Conservation (phyloP, 2,113 vertebrate species). For the Plectropomus leopardus region DNA sequence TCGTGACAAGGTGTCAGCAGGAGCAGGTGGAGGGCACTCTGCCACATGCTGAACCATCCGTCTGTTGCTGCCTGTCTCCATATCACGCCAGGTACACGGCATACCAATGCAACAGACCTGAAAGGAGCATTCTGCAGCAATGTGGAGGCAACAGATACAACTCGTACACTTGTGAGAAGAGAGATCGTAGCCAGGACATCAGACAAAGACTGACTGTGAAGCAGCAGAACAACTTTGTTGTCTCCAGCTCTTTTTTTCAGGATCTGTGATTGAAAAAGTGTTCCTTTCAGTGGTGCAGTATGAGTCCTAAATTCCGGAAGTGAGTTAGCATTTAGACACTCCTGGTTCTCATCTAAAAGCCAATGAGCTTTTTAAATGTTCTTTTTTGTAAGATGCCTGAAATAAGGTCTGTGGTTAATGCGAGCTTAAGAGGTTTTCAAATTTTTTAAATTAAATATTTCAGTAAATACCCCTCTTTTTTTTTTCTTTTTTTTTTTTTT, state of each 20-base stretch:
- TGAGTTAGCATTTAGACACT: too few species aligned
- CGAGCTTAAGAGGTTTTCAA: too few species aligned
- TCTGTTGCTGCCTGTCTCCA: constrained; percentile 68
- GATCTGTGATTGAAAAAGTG: constrained; percentile 33
- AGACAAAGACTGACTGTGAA: constrained; percentile 53
- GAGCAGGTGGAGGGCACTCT: constrained; percentile 73
- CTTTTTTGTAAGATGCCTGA: too few species aligned
- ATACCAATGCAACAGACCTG: constrained; percentile 39
- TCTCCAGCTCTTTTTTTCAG: constrained; percentile 9
- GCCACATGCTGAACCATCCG: constrained; percentile 74
- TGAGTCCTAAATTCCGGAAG: too few species aligned
- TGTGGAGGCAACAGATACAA: constrained; percentile 8
- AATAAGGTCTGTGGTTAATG: too few species aligned
- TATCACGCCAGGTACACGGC: constrained; percentile 49
- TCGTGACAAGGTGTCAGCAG: constrained; percentile 65
- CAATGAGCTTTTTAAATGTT: too few species aligned
- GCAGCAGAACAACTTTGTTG: constrained; percentile 42
- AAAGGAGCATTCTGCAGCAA: constrained; percentile 31
- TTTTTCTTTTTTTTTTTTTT: too few species aligned
- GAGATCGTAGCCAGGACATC: constrained; percentile 38
- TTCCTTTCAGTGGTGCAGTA: too few species aligned
- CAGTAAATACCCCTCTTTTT: too few species aligned
- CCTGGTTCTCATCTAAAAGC: too few species aligned
- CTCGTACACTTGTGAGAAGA: constrained; percentile 23
- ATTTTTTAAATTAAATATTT: too few species aligned